Base-by-base conservation (phyloP, 2,888 invertebrate genomes). In the Sinotaia quadrata region DNA sequence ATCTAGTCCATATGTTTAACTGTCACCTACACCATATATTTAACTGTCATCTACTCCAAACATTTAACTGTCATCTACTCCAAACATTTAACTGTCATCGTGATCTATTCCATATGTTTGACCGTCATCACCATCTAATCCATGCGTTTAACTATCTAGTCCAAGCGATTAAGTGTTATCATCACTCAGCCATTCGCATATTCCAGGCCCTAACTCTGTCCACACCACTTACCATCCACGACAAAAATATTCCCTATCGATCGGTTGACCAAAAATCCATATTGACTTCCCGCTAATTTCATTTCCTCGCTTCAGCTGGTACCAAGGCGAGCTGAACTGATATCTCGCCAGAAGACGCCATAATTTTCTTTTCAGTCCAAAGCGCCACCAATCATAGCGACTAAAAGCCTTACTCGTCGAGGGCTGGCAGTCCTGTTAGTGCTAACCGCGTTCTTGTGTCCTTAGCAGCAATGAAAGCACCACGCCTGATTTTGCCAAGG, bases 381-480 rank as follows among this genome's bases (percentile, higher is more conserved):
- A 62, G 29, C 29, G 47, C 60, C 12, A 47, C n/a, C 60, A 21
- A 60, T 44, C 37, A 60, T n/a, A 37, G 60, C 51, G 10, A 52
- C 51, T 52, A 52, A 62, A 62, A 52, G 62, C 52, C 51, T 62
- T 60, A 62, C 34, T 4, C 5, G 52, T 8, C 7, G 36, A 34
- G 15, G 8, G 27, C 31, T 21, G 51, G 52, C 33, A 34, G 62
- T 36, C 34, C 21, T 47, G 29, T 21, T 37, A 24, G 49, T 36
- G 62, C 52, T 51, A 52, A 62, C 62, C 34, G 21, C 52, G 37
- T 62, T 62, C 36, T 36, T 52, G 27, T 33, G 51, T 34, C 49
- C 24, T 52, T 12, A n/a, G 15, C 18, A 47, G 47, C 47, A 24
- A 18, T 18, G 47, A n/a, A n/a, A n/a, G n/a, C n/a, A n/a, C 47